Base-by-base conservation (phyloP, 2,888 invertebrate species). In the Mesoligia furuncula region DNA sequence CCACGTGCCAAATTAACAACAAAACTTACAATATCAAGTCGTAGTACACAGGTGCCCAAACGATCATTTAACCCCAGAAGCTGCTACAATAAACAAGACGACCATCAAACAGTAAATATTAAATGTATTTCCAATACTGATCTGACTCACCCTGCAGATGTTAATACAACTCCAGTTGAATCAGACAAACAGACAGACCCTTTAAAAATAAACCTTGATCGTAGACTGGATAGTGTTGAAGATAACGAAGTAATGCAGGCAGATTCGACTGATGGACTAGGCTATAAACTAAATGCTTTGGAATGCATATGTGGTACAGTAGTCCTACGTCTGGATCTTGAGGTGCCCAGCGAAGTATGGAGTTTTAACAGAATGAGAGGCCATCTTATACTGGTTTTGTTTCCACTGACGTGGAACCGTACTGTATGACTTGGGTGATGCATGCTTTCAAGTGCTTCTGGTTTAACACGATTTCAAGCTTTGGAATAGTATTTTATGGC, bases 121-220 rank as follows among this genome's bases (percentile, higher is more conserved):
- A 85, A 81, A 81, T 62, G 20, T 48, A 84, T 61, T 85, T 67
- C 73, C 66, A 84, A 73, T 78, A 73, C 59, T 27, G 42, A 36
- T 72, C 61, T 84, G 84, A 85, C 27, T 85, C 84, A 82, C 54
- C 4, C 45, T 66, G 61, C 84, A 84, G 70, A 84, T 84, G 85
- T 72, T 65, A 73, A 64, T 72, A 72, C 64, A 71, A 71, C 45
- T 73, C 24, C 68, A 73, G 64, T 75, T 51, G 75, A 62, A 83
- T 67, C 83, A 79, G 72, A 75, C 70, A 64, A 62, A 74, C 65
- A 81, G 64, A 71, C 81, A 79, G 69, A 82, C 20, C 75, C 64
- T 73, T 75, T 82, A 82, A 82, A 84, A 77, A 84, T 85, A 82
- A 73, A 85, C 66, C 20, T 66, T 73, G 85, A 84, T 81, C 54